Percentiles rank a stretch among this genome's conserved stretches.
Evolutionary conservation across 2,113 vertebrate genomes (phyloP).

Genomic region (Nibea coibor): DNA sequence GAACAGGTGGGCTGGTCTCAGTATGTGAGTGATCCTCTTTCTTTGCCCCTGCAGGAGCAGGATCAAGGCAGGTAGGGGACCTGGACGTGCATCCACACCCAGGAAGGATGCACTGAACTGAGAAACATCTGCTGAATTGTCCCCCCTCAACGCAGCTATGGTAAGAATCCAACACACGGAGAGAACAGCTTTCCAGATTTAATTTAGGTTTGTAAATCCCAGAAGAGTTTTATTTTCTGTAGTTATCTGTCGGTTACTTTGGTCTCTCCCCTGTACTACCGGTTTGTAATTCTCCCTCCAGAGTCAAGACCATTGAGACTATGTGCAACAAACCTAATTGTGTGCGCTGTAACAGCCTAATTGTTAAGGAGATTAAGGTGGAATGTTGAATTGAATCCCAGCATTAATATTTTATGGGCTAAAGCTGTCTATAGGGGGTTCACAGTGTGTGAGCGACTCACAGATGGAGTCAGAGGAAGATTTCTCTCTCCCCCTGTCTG

Average conservation of each 20-base stretch:
- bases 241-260: conserved; percentile 21
- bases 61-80: conserved; percentile 77
- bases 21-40: conserved; percentile 80
- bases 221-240: conserved; percentile 21
- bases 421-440: conserved; percentile 80
- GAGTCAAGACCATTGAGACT: conserved; percentile 47
- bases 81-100: conserved; percentile 70
- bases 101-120: conserved; percentile 75
- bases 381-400: conserved; percentile 81
- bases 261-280: conserved; percentile 1
- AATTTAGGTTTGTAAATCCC: conserved; percentile 26
- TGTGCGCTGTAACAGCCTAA: conserved; percentile 55
- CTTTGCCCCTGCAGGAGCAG: conserved; percentile 76
- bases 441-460: conserved; percentile 75
- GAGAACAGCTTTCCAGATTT: conserved; percentile 5
- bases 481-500: conserved; percentile 40
- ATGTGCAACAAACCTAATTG: conserved; percentile 55
- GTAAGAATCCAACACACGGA: conserved; percentile 72
- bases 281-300: conserved; percentile 44
- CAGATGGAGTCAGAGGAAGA: conserved; percentile 77
- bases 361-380: conserved; percentile 78
- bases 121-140: conserved; percentile 77
- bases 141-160: conserved; percentile 70
- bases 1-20: conserved; percentile 80
- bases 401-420: conserved; percentile 85